phyloP scores from a whole-genome alignment of 2,797 vertebrate species.

The Danio jaintianensis region DNA sequence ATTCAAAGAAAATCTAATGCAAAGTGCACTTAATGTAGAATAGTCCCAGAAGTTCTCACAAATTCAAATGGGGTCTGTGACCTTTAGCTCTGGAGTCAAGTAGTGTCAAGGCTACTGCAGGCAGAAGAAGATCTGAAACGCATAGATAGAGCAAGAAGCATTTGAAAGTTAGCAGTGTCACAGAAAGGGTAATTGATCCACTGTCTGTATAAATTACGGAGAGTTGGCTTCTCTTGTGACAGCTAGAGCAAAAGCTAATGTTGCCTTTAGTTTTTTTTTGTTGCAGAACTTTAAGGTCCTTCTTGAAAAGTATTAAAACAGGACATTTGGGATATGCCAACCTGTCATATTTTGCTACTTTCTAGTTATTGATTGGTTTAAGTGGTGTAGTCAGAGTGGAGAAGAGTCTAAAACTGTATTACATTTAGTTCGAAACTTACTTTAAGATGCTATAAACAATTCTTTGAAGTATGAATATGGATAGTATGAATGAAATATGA shows the following conservation, averaged over 20 bases:
- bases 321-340: not conserved
- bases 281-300: constrained; percentile 4
- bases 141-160: constrained; percentile 23
- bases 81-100: constrained; percentile 36
- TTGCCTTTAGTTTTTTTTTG: not conserved
- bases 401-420: not conserved
- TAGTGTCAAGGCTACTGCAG: not conserved
- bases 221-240: constrained; percentile 25
- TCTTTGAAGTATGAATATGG: not conserved
- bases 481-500: not conserved
- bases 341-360: not conserved
- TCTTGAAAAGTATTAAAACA: not conserved
- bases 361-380: not conserved
- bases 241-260: not conserved
- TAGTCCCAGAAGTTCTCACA: constrained; percentile 20
- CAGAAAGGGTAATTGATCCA: constrained; percentile 43
- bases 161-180: constrained; percentile 31
- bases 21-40: constrained; percentile 22
- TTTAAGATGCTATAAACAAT: not conserved
- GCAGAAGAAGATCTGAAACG: not conserved
- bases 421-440: not conserved
- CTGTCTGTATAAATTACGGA: constrained; percentile 21
- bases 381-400: not conserved
- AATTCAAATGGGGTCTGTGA: constrained; percentile 34
- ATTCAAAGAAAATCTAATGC: constrained; percentile 35